Evolutionary conservation across 2,113 vertebrate species (phyloP), one percentile per base, ranked within the genome.

Genomic region (Sterna hirundo): DNA sequence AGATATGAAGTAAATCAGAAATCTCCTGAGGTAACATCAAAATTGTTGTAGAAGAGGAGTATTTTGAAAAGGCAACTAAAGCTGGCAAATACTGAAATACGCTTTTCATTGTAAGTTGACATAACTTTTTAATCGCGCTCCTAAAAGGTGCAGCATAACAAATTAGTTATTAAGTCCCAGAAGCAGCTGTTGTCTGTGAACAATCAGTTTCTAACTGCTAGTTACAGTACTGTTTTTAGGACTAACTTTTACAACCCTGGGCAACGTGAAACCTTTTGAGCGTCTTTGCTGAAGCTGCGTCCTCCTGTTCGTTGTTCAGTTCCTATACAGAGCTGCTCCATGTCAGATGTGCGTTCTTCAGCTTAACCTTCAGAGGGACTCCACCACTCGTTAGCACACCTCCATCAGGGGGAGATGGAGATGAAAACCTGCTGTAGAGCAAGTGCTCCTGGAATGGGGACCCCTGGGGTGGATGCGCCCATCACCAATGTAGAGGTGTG

Each of bases 321-420:
- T 55, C 26, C 62, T 36, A 1, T 6, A 4, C 0, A 0, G 6
- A 27, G 38, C 13, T 38, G 9, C 20, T 52, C 22, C 0, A 0
- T 12, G 22, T 9, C 27, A 60, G 69, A 49, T 57, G 30, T 47
- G 40, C 1, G 0, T 7, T 54, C n/a, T 49, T 12, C 66, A 51
- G 8, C 16, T 83, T 13, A 3, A 3, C n/a, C 16, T 79, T 18
- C 17, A 26, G 19, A 40, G 34, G 36, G 6, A 52, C 5, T 32
- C 20, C 19, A 32, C 46, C 20, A 0, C 29, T 11, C 8, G 2
- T 11, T 21, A 85, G 51, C 65, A 74, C 10, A 38, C 3, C 65
- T 76, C 26, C 14, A 14, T 20, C 29, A 44, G 22, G 36, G 32
- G 26, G 40, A 71, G 42, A 46, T 62, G 40, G 51, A 86, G 34